Percentiles rank a stretch among this genome's conserved stretches.
These are phyloP conservation scores for Distichodus sexfasciatus DNA, from an alignment of 2,797 vertebrate species.

Conservation along the genomic window DNA sequence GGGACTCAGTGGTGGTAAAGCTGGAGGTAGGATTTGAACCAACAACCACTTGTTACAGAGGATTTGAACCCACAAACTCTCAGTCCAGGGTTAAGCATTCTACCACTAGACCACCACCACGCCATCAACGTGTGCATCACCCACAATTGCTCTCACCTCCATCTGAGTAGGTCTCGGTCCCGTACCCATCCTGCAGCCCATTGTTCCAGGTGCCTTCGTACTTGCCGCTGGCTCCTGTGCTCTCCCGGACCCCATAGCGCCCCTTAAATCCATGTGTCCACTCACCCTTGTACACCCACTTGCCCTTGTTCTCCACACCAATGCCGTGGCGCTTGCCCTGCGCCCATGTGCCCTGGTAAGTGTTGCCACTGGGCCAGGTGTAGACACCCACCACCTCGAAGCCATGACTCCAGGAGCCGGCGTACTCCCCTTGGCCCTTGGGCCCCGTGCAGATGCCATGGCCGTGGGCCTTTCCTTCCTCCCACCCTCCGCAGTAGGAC, in stretches of 20 bases:
- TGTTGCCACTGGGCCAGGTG: conserved; percentile 99
- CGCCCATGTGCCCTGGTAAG: conserved; percentile 97
- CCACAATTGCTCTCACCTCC: conserved; percentile 81
- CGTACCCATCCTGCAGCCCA: conserved; percentile 96
- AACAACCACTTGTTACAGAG: too few relatives aligned
- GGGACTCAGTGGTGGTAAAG: too few relatives aligned
- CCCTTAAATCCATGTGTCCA: conserved; percentile 99
- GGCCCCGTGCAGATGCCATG: conserved; percentile 98
- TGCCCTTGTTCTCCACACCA: conserved; percentile 96
- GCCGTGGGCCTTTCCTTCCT: conserved; percentile 98
- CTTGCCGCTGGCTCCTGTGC: conserved; percentile 90
- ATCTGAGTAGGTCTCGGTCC: conserved; percentile 97
- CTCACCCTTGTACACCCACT: conserved; percentile 98
- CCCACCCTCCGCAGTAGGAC: conserved; percentile 99
- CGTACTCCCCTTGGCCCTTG: conserved; percentile 98
- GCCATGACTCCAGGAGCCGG: conserved; percentile 95
- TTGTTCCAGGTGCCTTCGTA: conserved; percentile 99
- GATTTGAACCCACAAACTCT: too few relatives aligned
- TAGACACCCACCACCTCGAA: conserved; percentile 98
- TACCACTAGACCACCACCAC: too few relatives aligned
- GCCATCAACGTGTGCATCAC: too few relatives aligned
- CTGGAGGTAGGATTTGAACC: too few relatives aligned
- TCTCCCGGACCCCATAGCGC: conserved; percentile 94
- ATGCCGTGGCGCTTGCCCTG: conserved; percentile 98
- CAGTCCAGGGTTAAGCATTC: too few relatives aligned